Conservation (phyloP, 1,140 invertebrate genomes). For the Drosophila ohnishii region DNA sequence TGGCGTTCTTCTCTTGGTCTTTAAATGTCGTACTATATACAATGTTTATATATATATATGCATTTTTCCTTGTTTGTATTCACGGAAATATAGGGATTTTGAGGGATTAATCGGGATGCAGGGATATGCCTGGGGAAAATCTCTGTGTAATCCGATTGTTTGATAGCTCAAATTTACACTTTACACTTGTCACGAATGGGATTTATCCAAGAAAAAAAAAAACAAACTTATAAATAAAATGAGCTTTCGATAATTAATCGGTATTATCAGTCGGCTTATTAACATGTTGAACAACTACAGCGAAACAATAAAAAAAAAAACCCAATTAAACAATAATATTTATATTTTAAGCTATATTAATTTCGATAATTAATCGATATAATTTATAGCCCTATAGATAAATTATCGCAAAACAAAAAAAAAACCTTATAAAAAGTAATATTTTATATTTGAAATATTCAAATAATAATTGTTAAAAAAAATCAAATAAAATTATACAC, state of each 20-base stretch:
- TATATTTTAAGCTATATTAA: not conserved
- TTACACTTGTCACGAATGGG: not conserved
- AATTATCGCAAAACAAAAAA: too few relatives aligned
- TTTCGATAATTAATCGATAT: not conserved
- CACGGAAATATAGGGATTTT: constrained; percentile 7
- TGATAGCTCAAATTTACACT: constrained; percentile 1
- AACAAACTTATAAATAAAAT: not conserved
- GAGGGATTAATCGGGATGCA: not conserved
- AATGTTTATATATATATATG: not conserved
- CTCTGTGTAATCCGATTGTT: constrained; percentile 1
- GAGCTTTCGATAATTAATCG: not conserved
- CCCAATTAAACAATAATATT: not conserved
- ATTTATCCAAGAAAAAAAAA: not conserved
- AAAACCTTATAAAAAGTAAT: too few relatives aligned
- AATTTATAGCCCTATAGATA: too few relatives aligned
- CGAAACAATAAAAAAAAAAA: not conserved
- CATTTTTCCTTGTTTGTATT: constrained; percentile 2
- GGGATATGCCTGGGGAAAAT: not conserved
- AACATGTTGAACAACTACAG: not conserved
- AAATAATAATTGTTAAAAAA: too few relatives aligned
- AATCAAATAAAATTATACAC: too few relatives aligned
- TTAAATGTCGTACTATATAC: constrained; percentile 9
- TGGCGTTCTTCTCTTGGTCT: not conserved
- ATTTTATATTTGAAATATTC: too few relatives aligned
- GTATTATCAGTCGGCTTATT: not conserved